phyloP scores from a whole-genome alignment of 23 tunicate species.

The Clavelina lepadiformis region DNA sequence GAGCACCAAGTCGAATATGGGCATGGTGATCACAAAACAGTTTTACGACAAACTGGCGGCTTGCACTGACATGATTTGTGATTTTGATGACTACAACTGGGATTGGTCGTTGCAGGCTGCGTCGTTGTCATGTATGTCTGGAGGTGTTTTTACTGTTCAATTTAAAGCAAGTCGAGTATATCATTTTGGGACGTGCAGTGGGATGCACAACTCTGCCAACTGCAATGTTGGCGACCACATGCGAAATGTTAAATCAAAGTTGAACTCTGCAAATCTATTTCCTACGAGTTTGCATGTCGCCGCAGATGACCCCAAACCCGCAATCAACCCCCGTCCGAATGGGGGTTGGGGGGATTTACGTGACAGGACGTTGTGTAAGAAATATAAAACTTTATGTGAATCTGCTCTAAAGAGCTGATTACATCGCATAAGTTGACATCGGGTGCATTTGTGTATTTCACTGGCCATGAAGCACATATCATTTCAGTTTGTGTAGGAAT shows the following conservation, averaged over 20 bases:
- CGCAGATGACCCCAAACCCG: slow-evolving; percentile 20
- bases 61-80: slow-evolving; percentile 56
- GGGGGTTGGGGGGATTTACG: slow-evolving; percentile 99
- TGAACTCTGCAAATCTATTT: slow-evolving; percentile 23
- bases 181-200: slow-evolving; percentile 75
- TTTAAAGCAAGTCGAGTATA: slow-evolving; percentile 58
- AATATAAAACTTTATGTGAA: slow-evolving; percentile 30
- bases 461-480: too few relatives aligned
- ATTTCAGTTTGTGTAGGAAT: too few relatives aligned
- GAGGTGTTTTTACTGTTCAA: slow-evolving; percentile 15
- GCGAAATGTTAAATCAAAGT: background rate
- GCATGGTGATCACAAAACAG: slow-evolving; percentile 49
- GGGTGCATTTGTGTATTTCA: too few relatives aligned
- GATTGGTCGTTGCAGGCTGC: slow-evolving; percentile 94
- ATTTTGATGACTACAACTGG: slow-evolving; percentile 95
- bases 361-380: slow-evolving; percentile 72
- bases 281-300: slow-evolving; percentile 52
- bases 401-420: too few relatives aligned
- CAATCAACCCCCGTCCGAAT: slow-evolving; percentile 38
- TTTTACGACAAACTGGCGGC: slow-evolving; percentile 36
- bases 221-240: slow-evolving; percentile 39
- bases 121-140: background rate
- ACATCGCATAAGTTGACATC: too few relatives aligned
- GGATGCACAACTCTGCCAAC: slow-evolving; percentile 40
- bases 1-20: slow-evolving; percentile 76